A percentile compares a stretch with the other conserved stretches of the same genome.
phyloP scores from a whole-genome alignment of 2,888 invertebrate genomes.

The Trissolcus japonicus region DNA sequence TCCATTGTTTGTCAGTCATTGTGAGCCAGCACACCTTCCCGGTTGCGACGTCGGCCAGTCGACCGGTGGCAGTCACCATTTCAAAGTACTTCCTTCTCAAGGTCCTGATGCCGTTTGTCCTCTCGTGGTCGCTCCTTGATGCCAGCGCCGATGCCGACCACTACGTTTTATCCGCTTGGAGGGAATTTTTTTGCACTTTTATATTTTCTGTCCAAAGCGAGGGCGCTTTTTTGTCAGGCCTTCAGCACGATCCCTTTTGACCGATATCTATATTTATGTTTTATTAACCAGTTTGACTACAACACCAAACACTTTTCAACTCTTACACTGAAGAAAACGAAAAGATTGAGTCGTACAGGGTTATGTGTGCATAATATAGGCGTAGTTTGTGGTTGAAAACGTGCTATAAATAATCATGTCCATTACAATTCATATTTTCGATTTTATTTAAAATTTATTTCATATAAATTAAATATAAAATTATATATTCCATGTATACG shows the following conservation, averaged over 20 bases:
- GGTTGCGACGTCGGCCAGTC: slow-evolving; percentile 43
- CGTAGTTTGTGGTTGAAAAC: too few species aligned
- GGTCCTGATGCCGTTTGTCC: slow-evolving; percentile 49
- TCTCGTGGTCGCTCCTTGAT: slow-evolving; percentile 40
- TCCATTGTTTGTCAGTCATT: slow-evolving; percentile 68
- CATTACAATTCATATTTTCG: too few species aligned
- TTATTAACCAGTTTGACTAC: slow-evolving; percentile 19
- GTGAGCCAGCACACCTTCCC: slow-evolving; percentile 58
- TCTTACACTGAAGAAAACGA: too few species aligned
- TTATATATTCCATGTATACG: too few species aligned
- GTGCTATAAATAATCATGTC: too few species aligned
- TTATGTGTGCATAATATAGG: too few species aligned
- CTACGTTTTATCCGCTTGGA: slow-evolving; percentile 29
- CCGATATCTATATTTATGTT: slow-evolving; percentile 38
- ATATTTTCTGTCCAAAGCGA: slow-evolving; percentile 17
- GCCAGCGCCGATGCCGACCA: slow-evolving; percentile 37
- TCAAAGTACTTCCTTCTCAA: slow-evolving; percentile 62
- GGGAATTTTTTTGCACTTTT: slow-evolving; percentile 22
- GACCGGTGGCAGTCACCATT: slow-evolving; percentile 60
- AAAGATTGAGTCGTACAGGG: too few species aligned
- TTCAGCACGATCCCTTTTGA: slow-evolving; percentile 44
- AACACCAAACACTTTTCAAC: too few species aligned
- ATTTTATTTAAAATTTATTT: too few species aligned
- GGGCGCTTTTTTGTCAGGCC: slow-evolving; percentile 7
- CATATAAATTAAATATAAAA: too few species aligned